Evolutionary conservation across 1,140 invertebrate genomes (phyloP), one percentile per base, ranked within the genome.

Genomic region (Heliconius himera): DNA sequence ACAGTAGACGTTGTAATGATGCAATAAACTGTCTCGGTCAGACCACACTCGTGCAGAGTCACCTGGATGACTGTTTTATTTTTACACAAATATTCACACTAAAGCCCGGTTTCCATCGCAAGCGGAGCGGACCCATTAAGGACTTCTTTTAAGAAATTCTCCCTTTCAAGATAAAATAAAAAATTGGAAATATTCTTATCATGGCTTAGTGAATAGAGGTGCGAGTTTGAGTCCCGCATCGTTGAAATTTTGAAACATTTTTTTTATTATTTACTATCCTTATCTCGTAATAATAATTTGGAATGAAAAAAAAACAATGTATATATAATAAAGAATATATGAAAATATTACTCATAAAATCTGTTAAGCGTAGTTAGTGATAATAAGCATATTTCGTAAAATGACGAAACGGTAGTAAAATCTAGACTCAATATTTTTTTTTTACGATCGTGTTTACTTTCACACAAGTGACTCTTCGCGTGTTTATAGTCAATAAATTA

Each of bases 1-100:
- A 56, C 54, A 56, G 54, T 22, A 56, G 54, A 56, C 54, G 54
- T 56, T 22, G 54, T 56, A 56, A 56, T 56, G 54, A 56, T 56
- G 54, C 54, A 56, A 56, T 56, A 56, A 56, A 56, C 54, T 22
- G 54, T 56, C 54, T 56, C 54, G 54, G 20, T 56, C 54, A 9
- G 54, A 56, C 54, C 54, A 56, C 54, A 56, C 54, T 56, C 54
- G 54, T 8, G 54, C n/a, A 54, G 54, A 22, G 54, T 56, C 54
- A 56, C 54, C 54, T 56, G 54, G 54, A 56, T n/a, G 54, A 56
- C 54, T 56, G n/a, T 56, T 56, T 56, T 56, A 56, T 56, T 56
- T 56, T 56, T 56, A 56, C 8, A 22, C n/a, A n/a, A 18, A 56
- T 5, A 56, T 56, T 56, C n/a, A 56, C 9, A 11, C 41, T 46